phyloP scores from a whole-genome alignment of 2,888 invertebrate species.

The Cephus runcator region DNA sequence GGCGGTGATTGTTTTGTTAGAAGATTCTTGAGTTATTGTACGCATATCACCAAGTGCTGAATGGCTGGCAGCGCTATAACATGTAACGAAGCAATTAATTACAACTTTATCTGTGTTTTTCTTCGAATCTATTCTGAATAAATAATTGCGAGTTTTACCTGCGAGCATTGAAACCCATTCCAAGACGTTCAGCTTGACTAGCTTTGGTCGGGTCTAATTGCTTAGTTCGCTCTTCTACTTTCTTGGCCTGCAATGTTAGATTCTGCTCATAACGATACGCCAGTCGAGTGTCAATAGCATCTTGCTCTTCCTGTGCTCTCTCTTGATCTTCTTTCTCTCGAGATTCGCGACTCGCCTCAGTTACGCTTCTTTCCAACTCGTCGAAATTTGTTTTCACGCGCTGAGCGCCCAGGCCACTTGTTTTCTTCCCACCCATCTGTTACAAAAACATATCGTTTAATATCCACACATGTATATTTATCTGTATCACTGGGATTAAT shows the following conservation, averaged over 20 bases:
- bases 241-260: slow-evolving; percentile 75
- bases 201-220: slow-evolving; percentile 84
- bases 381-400: slow-evolving; percentile 95
- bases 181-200: slow-evolving; percentile 89
- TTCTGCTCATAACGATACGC: slow-evolving; percentile 78
- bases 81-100: slow-evolving; percentile 28
- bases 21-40: slow-evolving; percentile 84
- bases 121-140: background rate
- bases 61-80: slow-evolving; percentile 77
- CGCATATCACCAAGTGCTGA: slow-evolving; percentile 93
- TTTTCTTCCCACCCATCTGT: slow-evolving; percentile 85
- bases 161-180: slow-evolving; percentile 83
- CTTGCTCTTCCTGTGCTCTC: slow-evolving; percentile 75
- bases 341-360: slow-evolving; percentile 69
- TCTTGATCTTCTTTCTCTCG: slow-evolving; percentile 60
- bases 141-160: slow-evolving; percentile 59
- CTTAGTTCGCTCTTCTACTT: slow-evolving; percentile 79
- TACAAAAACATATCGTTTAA: slow-evolving; percentile 14
- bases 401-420: slow-evolving; percentile 90
- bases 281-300: slow-evolving; percentile 73
- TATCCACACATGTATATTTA: slow-evolving; percentile 13
- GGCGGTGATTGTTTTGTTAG: slow-evolving; percentile 57
- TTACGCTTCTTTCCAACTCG: slow-evolving; percentile 92
- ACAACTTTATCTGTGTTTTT: background rate
- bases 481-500: background rate